phyloP scores from a whole-genome alignment of 2,797 vertebrate genomes.

The Dryobates pubescens region DNA sequence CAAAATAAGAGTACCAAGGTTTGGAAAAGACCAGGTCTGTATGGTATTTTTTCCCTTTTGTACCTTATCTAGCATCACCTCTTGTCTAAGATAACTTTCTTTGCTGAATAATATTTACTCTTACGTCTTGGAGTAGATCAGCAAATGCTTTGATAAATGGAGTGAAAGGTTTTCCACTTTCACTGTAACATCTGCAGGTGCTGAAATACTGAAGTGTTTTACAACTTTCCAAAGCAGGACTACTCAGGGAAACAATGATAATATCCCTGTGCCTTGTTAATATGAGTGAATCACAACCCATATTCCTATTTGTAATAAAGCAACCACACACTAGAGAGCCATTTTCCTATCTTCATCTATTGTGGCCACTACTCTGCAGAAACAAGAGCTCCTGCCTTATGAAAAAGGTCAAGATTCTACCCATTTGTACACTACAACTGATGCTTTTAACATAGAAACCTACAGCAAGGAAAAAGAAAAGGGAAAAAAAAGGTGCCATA shows the following conservation, averaged over 20 bases:
- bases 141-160: conserved; percentile 16
- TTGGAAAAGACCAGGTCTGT: not conserved
- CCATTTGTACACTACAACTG: not conserved
- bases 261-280: conserved; percentile 33
- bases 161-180: conserved; percentile 2
- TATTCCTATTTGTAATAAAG: not conserved
- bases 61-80: not conserved
- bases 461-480: not conserved
- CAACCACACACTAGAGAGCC: not conserved
- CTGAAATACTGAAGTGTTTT: conserved; percentile 20
- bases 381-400: not conserved
- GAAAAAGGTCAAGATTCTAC: not conserved
- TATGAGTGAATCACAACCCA: conserved; percentile 5
- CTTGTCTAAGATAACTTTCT: not conserved
- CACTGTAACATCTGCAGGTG: not conserved
- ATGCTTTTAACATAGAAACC: not conserved
- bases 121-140: not conserved
- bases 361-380: not conserved
- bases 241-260: not conserved
- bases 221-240: not conserved
- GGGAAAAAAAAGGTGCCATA: not conserved
- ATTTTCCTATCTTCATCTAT: not conserved
- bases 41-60: not conserved
- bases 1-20: not conserved
- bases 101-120: conserved; percentile 11